These are phyloP conservation scores for Pollicipes pollicipes DNA, from an alignment of 1,140 invertebrate genomes.

Conservation along the genomic window DNA sequence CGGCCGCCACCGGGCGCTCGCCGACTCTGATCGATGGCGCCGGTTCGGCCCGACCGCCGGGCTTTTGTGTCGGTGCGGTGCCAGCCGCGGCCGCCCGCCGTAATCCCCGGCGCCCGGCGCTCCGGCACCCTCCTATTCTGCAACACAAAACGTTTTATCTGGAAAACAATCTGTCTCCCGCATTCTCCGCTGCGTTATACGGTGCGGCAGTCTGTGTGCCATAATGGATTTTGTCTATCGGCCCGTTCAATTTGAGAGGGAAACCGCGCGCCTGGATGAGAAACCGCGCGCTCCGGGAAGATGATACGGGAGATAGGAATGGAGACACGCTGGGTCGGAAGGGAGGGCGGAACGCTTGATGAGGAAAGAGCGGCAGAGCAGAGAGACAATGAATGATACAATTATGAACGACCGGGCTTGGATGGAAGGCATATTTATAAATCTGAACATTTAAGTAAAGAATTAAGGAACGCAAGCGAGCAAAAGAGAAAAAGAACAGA, in stretches of 20 bases:
- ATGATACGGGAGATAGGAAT: neutral
- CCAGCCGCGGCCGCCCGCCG: neutral
- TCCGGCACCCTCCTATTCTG: neutral
- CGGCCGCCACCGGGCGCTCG: no score
- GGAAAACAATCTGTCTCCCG: neutral
- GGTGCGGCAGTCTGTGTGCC: neutral
- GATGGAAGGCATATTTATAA: no score
- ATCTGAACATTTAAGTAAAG: no score
- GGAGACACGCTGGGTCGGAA: neutral
- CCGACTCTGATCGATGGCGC: no score
- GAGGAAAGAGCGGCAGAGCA: no score
- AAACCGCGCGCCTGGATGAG: neutral
- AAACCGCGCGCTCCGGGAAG: neutral
- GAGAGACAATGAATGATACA: no score
- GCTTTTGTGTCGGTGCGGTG: neutral
- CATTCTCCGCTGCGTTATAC: neutral
- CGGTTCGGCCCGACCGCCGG: no score
- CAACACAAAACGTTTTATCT: conserved; percentile 2
- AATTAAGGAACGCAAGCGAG: no score
- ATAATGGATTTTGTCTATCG: conserved; percentile 2
- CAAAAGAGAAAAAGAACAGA: no score
- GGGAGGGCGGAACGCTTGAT: no score
- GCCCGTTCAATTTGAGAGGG: neutral
- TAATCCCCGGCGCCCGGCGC: neutral
- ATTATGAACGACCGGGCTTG: no score